These are phyloP conservation scores for Dorcus hopei DNA, from an alignment of 2,888 invertebrate genomes.

Conservation along the genomic window DNA sequence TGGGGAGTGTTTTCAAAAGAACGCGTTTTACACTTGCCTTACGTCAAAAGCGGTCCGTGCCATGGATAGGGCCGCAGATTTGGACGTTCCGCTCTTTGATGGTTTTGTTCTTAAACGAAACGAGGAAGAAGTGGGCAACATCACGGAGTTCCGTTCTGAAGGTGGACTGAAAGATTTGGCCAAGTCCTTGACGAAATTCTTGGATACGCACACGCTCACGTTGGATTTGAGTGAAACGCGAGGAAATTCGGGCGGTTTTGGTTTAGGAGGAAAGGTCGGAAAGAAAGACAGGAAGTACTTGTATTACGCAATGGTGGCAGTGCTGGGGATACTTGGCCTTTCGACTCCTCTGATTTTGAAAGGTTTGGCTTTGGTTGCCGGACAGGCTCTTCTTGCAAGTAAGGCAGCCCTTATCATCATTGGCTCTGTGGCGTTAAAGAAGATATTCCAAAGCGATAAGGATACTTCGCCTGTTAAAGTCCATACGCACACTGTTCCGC, in stretches of 20 bases:
- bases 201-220: conserved; percentile 63
- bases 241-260: conserved; percentile 13
- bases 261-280: conserved; percentile 20
- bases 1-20: background rate
- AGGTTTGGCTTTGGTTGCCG: conserved; percentile 67
- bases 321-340: conserved; percentile 55
- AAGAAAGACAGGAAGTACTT: conserved; percentile 26
- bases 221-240: conserved; percentile 53
- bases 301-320: conserved; percentile 43
- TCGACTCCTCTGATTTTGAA: conserved; percentile 69
- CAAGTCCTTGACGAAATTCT: conserved; percentile 57
- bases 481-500: conserved; percentile 55
- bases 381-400: conserved; percentile 69
- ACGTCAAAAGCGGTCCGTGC: conserved; percentile 38
- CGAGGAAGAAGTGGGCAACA: conserved; percentile 24
- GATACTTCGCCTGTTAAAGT: conserved; percentile 64
- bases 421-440: conserved; percentile 67
- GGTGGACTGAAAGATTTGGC: conserved; percentile 37
- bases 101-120: conserved; percentile 40
- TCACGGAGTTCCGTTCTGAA: conserved; percentile 6
- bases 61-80: conserved; percentile 39
- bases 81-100: conserved; percentile 40
- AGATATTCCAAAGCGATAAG: conserved; percentile 62
- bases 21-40: conserved; percentile 32
- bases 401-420: conserved; percentile 72